A percentile compares a stretch with the other conserved stretches of the same genome.
These are phyloP conservation scores for Ammodramus savannarum DNA, from an alignment of 2,113 vertebrate genomes.

Conservation along the genomic window DNA sequence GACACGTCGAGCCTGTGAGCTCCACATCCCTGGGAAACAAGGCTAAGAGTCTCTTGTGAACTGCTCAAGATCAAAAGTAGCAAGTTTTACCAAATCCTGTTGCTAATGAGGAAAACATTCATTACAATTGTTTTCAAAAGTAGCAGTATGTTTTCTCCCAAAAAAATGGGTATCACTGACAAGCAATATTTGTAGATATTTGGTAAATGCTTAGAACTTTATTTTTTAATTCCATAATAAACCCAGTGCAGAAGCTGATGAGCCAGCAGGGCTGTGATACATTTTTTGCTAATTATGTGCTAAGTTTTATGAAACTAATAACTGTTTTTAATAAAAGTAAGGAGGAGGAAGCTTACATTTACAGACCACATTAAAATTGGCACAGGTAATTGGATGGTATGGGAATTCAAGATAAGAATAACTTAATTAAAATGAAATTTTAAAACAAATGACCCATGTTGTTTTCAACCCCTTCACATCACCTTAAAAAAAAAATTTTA, in stretches of 20 bases:
- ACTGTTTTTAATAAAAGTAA: conserved; percentile 30
- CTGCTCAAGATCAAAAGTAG: neutral
- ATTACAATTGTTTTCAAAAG: conserved; percentile 26
- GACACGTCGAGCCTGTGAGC: neutral
- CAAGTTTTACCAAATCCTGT: conserved; percentile 4
- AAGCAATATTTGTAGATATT: neutral
- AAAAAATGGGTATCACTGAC: neutral
- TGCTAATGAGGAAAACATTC: conserved; percentile 38
- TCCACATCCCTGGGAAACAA: neutral
- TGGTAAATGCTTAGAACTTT: conserved; percentile 13
- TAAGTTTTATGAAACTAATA: conserved; percentile 45
- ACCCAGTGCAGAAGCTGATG: neutral
- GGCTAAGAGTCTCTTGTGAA: neutral
- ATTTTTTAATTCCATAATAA: neutral
- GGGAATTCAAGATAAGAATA: conserved; percentile 39
- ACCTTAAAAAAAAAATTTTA: neutral
- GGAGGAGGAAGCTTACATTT: neutral
- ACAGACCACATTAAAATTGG: conserved; percentile 15
- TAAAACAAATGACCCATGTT: neutral
- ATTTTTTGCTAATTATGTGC: conserved; percentile 38
- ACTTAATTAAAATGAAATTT: conserved; percentile 33
- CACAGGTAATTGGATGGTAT: conserved; percentile 42
- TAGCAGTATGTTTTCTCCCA: neutral
- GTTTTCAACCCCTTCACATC: neutral
- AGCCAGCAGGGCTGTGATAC: neutral